Conservation (phyloP, 2,113 vertebrate genomes). For the Caranx melampygus region DNA sequence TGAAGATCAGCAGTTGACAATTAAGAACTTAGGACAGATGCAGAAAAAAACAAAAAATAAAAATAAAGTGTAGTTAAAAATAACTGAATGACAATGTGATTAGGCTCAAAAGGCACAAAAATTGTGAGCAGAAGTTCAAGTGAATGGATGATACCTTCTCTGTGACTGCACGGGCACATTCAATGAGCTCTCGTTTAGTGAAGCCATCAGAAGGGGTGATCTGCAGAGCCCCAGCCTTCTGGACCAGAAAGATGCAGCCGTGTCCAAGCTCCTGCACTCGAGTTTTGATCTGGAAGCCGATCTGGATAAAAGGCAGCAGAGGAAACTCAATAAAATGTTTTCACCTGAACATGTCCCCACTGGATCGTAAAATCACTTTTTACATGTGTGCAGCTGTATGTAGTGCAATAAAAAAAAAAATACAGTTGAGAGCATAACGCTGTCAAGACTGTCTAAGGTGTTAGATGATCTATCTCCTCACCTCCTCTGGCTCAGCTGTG, state of each 20-base stretch:
- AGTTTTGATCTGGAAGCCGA: constrained; percentile 94
- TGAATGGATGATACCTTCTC: constrained; percentile 89
- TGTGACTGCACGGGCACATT: constrained; percentile 93
- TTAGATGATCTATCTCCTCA: constrained; percentile 59
- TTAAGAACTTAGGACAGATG: neutral
- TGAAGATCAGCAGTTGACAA: neutral
- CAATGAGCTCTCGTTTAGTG: constrained; percentile 96
- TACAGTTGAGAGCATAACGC: neutral
- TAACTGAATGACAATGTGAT: neutral
- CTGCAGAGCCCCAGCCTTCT: constrained; percentile 98
- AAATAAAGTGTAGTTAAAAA: neutral
- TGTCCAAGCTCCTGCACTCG: constrained; percentile 97
- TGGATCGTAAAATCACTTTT: neutral
- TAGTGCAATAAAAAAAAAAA: no score
- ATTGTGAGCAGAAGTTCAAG: neutral
- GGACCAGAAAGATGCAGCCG: constrained; percentile 96
- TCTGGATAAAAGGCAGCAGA: constrained; percentile 77
- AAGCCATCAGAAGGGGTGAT: constrained; percentile 94
- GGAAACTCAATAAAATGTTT: neutral
- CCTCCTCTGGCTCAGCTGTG: constrained; percentile 98
- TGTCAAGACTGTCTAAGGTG: neutral
- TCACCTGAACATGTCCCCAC: neutral
- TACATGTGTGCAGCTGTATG: neutral
- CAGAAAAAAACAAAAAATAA: no score
- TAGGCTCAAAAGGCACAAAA: neutral